These are phyloP conservation scores for Micrasema minimum DNA, from an alignment of 1,140 invertebrate genomes.

Conservation along the genomic window DNA sequence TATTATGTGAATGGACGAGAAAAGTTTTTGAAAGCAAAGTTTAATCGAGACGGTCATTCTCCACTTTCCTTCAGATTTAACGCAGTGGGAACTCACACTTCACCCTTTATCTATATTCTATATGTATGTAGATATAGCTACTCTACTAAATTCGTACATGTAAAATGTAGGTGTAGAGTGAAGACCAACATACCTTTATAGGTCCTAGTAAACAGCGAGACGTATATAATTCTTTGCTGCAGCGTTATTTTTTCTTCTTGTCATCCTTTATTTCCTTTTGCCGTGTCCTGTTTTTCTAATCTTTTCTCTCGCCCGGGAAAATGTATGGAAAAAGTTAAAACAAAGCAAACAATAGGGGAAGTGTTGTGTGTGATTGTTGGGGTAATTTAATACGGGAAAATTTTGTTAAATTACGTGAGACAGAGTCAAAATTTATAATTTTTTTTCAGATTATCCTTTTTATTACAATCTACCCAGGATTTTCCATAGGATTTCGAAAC, in stretches of 20 bases:
- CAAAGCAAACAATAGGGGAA: constrained; percentile 28
- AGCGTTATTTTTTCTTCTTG: constrained; percentile 25
- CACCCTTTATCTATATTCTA: no score
- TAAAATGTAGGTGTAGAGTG: no score
- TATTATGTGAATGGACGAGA: constrained; percentile 15
- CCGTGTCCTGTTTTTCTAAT: constrained; percentile 28
- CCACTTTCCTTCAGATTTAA: constrained; percentile 33
- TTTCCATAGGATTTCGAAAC: no score
- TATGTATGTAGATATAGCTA: no score
- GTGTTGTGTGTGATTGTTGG: constrained; percentile 25
- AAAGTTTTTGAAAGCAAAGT: constrained; percentile 41
- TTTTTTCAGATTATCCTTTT: no score
- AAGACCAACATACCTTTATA: no score
- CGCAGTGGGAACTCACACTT: constrained; percentile 23
- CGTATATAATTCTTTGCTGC: constrained; percentile 43
- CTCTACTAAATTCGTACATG: no score
- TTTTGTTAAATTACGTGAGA: constrained; percentile 9
- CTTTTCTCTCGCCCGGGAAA: constrained; percentile 35
- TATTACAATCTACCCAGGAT: no score
- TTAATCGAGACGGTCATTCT: constrained; percentile 49
- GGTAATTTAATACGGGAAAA: constrained; percentile 26
- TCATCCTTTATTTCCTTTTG: constrained; percentile 29
- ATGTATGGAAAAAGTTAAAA: constrained; percentile 34
- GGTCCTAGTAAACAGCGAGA: constrained; percentile 15
- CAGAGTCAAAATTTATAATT: not conserved